phyloP scores from a whole-genome alignment of 2,888 invertebrate species.

The Lucinisca nassula region DNA sequence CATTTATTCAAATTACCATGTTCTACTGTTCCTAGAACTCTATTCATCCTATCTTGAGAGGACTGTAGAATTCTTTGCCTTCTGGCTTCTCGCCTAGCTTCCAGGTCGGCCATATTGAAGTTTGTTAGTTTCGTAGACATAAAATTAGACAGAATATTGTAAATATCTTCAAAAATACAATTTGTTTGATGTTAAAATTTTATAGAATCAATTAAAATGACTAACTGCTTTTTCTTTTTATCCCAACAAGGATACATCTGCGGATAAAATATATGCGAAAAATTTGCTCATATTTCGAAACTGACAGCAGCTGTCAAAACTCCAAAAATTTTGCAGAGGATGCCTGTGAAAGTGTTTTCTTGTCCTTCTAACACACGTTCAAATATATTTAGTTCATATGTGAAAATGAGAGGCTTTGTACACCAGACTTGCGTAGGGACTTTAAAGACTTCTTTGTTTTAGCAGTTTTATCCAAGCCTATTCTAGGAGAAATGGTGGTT shows the following conservation, averaged over 20 bases:
- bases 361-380: not conserved
- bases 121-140: slow-evolving; percentile 16
- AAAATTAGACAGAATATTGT: not conserved
- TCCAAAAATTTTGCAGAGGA: not conserved
- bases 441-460: not conserved
- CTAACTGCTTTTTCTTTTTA: too few relatives aligned
- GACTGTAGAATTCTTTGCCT: slow-evolving; percentile 79
- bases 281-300: too few relatives aligned
- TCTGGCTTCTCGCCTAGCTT: slow-evolving; percentile 77
- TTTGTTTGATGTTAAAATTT: too few relatives aligned
- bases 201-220: too few relatives aligned
- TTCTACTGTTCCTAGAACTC: slow-evolving; percentile 60
- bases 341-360: not conserved
- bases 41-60: slow-evolving; percentile 79
- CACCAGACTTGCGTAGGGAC: not conserved
- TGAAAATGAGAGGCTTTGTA: not conserved
- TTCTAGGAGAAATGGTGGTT: not conserved
- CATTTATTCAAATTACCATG: too few relatives aligned
- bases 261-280: too few relatives aligned
- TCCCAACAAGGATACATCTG: too few relatives aligned
- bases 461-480: not conserved
- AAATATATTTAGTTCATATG: not conserved
- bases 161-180: too few relatives aligned
- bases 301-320: not conserved
- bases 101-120: slow-evolving; percentile 75